Evolutionary conservation across 2,888 invertebrate species (phyloP), one percentile per base, ranked within the genome.

Genomic region (Eristalis intricaria): DNA sequence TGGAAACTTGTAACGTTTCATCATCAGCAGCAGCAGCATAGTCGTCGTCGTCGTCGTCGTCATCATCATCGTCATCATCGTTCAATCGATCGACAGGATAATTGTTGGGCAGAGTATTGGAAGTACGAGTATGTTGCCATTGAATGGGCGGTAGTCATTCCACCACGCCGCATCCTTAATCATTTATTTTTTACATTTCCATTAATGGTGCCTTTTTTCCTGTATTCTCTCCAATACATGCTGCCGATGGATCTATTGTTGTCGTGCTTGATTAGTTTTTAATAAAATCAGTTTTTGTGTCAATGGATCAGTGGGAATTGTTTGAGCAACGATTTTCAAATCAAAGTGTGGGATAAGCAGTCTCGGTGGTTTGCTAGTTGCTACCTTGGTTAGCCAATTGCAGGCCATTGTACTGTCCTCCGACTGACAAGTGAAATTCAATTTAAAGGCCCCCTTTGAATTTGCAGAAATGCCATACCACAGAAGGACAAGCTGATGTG

Each of bases 1-100:
- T 87, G 83, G 84, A 87, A 84, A 83, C 80, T 80, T 84, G 79
- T 80, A 87, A 87, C 87, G 65, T 84, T 87, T 75, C 75, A 78
- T 78, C 78, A 82, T 78, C 70, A 68, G 19, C 58, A 38, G 56
- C 71, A n/a, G n/a, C n/a, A n/a, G n/a, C n/a, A n/a, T n/a, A n/a
- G n/a, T n/a, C n/a, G n/a, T n/a, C n/a, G n/a, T n/a, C n/a, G 32
- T 60, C 79, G 15, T 66, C 61, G 35, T 32, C 63, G 22, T 73
- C 60, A 26, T 60, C 61, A n/a, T 77, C 63, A 43, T 15, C 68
- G 50, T 73, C 68, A 32, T 64, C 71, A 11, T 63, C 66, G 50
- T 40, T n/a, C 70, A 75, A 78, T 75, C 74, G 60, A 82, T 82
- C 43, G 70, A 56, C 77, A 75, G 66, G 78, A 86, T 86, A 75